Conservation (phyloP, 92 coral and sea anemone genomes). For the Bergia sp. region DNA sequence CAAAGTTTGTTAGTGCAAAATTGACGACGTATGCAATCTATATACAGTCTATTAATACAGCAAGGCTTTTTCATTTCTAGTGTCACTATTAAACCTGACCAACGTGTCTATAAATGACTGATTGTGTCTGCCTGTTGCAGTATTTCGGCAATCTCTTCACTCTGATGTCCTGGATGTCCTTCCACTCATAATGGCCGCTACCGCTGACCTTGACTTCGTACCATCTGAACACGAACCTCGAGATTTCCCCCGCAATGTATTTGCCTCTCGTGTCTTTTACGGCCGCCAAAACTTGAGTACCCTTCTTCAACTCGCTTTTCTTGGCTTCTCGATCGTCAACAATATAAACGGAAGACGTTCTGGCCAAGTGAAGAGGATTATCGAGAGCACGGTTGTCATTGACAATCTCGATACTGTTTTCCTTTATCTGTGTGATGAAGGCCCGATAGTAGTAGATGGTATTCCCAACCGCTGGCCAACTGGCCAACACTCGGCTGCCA, state of each 20-base stretch:
- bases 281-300: slow-evolving; percentile 8
- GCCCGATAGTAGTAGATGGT: slow-evolving; percentile 58
- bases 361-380: slow-evolving; percentile 33
- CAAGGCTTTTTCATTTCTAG: not conserved
- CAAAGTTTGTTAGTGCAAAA: not conserved
- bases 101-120: slow-evolving; percentile 10
- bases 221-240: slow-evolving; percentile 30
- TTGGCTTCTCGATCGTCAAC: slow-evolving; percentile 23
- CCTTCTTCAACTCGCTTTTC: slow-evolving; percentile 27
- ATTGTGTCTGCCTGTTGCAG: slow-evolving; percentile 31
- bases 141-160: slow-evolving; percentile 18
- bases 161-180: slow-evolving; percentile 11
- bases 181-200: not conserved
- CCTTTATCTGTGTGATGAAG: slow-evolving; percentile 58
- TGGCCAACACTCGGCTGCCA: slow-evolving; percentile 73
- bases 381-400: slow-evolving; percentile 11
- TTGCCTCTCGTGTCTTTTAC: not conserved
- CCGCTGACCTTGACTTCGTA: slow-evolving; percentile 9
- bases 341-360: slow-evolving; percentile 21
- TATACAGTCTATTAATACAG: not conserved
- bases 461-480: slow-evolving; percentile 61
- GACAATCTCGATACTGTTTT: slow-evolving; percentile 54
- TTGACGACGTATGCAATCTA: not conserved
- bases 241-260: slow-evolving; percentile 4
- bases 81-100: not conserved